Evolutionary conservation across 2,888 invertebrate species (phyloP), one percentile per base, ranked within the genome.

Genomic region (Geotrupes spiniger): DNA sequence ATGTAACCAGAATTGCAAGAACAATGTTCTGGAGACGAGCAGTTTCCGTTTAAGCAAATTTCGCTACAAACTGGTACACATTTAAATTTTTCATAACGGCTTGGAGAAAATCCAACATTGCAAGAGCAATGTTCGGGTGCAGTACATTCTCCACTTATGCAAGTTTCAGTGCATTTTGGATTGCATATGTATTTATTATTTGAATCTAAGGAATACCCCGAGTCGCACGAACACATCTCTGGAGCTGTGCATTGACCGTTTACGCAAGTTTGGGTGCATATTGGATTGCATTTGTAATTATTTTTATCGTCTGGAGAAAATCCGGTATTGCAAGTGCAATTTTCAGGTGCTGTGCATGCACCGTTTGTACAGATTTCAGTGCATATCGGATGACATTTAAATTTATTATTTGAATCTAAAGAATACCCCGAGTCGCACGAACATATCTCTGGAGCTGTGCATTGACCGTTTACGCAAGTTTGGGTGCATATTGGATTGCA

Each of bases 31-130:
- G 28, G n/a, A 10, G 55, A 51, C 6, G 45, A 31, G 9, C 47
- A 43, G 9, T 54, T 72, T 73, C 78, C 79, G 49, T 73, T 59
- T 1, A 69, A 68, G 16, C 78, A 79, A 46, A 54, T 51, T 9
- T 58, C 29, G 5, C 10, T 11, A 8, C 29, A 29, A 29, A 6
- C 29, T 29, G 57, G 55, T 42, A 50, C 27, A 21, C 54, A 45
- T 10, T 40, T 15, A 11, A 26, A 45, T 16, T 45, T 29, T 11
- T 29, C 1, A 4, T 16, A 9, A 5, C 29, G 21, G 17, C 41
- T 28, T 10, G 17, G 17, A 25, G 29, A 29, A 11, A 38, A 53
- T 9, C 51, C 53, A 10, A 33, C 38, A n/a, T 41, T 40, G 29
- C 58, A 58, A 1, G 16, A 38, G 21, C 60, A 60, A 9, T 27